Percentiles rank a stretch among this genome's conserved stretches.
phyloP scores from a whole-genome alignment of 2,113 vertebrate genomes.

The Propithecus coquereli region DNA sequence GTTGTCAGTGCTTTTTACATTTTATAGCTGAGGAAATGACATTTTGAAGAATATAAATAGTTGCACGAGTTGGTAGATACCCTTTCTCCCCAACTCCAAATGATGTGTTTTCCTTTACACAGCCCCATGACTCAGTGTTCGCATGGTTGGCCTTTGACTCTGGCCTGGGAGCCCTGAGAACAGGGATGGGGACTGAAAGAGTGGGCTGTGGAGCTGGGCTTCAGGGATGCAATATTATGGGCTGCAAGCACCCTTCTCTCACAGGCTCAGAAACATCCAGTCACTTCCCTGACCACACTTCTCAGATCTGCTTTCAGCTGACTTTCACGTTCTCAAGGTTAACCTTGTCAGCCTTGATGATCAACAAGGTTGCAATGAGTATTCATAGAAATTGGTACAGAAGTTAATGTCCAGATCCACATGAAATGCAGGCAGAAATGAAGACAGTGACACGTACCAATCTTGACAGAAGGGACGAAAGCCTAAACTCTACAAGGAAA shows the following conservation, averaged over 20 bases:
- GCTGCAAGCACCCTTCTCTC: neutral
- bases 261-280: neutral
- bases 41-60: neutral
- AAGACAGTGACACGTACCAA: constrained; percentile 65
- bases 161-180: neutral
- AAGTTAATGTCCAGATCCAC: constrained; percentile 54
- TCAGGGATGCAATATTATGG: neutral
- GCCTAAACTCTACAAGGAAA: constrained; percentile 49
- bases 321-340: constrained; percentile 50
- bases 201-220: neutral
- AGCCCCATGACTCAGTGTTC: neutral
- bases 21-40: neutral
- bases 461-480: constrained; percentile 71
- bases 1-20: neutral
- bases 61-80: neutral
- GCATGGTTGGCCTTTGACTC: neutral
- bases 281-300: neutral
- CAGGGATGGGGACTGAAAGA: neutral
- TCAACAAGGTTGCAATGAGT: constrained; percentile 63
- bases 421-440: constrained; percentile 52
- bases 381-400: constrained; percentile 56
- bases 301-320: neutral
- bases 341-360: constrained; percentile 63
- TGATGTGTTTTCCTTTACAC: fast-evolving
- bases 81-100: neutral